Evolutionary conservation across 2,113 vertebrate genomes (phyloP).

Genomic region (Scomber japonicus): DNA sequence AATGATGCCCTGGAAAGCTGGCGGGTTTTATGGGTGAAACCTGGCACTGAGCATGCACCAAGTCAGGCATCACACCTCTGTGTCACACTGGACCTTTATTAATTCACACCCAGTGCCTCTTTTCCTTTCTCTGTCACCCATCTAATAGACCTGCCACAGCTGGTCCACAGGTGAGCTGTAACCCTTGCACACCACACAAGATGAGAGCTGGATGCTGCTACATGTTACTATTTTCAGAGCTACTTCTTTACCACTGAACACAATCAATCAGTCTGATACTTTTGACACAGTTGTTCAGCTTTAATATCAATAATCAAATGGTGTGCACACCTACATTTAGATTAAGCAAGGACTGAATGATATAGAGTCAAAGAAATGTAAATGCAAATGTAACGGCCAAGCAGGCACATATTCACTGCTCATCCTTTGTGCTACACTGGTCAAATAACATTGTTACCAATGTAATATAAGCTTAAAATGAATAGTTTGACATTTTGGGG

Average conservation of each 20-base stretch:
- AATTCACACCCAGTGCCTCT: slow-evolving; percentile 25
- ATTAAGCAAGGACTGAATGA: too few species aligned
- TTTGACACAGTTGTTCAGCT: background rate
- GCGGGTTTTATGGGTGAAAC: slow-evolving; percentile 45
- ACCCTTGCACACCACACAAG: background rate
- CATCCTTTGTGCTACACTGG: too few species aligned
- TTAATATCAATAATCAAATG: background rate
- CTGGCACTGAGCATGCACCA: slow-evolving; percentile 20
- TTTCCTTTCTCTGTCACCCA: slow-evolving; percentile 1
- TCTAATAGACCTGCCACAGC: slow-evolving; percentile 26
- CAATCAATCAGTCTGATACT: background rate
- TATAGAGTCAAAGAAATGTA: too few species aligned
- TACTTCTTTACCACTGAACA: background rate
- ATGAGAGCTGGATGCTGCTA: background rate
- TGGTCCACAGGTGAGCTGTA: slow-evolving; percentile 34
- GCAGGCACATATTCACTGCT: too few species aligned
- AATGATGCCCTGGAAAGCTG: slow-evolving; percentile 53
- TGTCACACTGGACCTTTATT: slow-evolving; percentile 39
- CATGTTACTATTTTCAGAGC: background rate
- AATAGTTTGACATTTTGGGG: too few species aligned
- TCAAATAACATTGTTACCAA: too few species aligned
- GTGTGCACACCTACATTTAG: too few species aligned
- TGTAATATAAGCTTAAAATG: too few species aligned
- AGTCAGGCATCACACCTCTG: slow-evolving; percentile 52
- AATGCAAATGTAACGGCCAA: too few species aligned